Conservation (phyloP, 64 coral and sea anemone genomes). For the Pachyseris speciosa region DNA sequence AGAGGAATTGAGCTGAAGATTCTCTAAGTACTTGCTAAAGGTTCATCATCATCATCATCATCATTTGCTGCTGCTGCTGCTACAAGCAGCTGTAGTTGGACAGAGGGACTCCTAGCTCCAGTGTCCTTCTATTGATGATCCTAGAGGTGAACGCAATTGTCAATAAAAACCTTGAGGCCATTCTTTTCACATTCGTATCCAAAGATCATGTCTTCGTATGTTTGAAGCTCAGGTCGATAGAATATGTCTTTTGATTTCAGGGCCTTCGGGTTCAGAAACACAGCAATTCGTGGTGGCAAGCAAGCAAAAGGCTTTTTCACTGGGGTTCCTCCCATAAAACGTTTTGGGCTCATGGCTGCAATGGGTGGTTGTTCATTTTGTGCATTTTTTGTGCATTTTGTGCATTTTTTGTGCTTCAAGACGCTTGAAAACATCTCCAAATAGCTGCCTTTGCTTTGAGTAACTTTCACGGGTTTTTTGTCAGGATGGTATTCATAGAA, state of each 20-base stretch:
- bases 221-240: constrained; percentile 34
- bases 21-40: too few relatives aligned
- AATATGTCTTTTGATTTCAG: background rate
- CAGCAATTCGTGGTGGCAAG: constrained; percentile 13
- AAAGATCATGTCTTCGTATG: constrained; percentile 29
- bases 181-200: constrained; percentile 43
- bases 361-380: background rate
- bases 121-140: background rate
- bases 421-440: background rate
- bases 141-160: background rate
- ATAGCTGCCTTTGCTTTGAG: background rate
- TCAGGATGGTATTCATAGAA: constrained; percentile 8
- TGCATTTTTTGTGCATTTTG: background rate
- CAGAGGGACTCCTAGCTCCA: background rate
- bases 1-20: too few relatives aligned
- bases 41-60: too few relatives aligned
- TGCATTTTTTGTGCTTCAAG: too few relatives aligned
- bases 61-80: too few relatives aligned
- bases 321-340: background rate
- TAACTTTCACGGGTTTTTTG: background rate
- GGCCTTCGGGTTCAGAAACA: constrained; percentile 7
- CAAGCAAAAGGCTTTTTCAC: background rate
- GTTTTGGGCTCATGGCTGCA: background rate
- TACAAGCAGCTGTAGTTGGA: background rate
- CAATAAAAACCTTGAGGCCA: constrained; percentile 2